Evolutionary conservation across 1,140 invertebrate genomes (phyloP), one percentile per base, ranked within the genome.

Genomic region (Spodoptera frugiperda): DNA sequence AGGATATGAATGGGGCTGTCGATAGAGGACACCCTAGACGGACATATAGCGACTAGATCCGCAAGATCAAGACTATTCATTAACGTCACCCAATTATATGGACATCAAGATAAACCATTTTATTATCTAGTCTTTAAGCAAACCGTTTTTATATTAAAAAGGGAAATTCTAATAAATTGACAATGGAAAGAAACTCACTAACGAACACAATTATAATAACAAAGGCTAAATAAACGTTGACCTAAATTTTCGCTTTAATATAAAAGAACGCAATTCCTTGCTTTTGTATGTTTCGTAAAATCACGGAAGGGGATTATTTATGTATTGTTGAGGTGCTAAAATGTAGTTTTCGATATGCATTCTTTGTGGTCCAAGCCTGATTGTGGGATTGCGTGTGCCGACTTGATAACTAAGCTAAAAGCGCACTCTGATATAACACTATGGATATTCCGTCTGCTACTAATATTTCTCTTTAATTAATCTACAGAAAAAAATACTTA

Each of bases 351-450:
- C 86, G 89, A 89, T 91, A 84, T 88, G 90, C 90, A 90, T 85
- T 89, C 87, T 84, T 78, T 73, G 76, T 46, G 67, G 82, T 74
- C 73, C 78, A 77, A 57, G 65, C 57, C 77, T 90, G 88, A 91
- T 91, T 88, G 88, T 89, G 55, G 87, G 78, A 87, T 91, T 86
- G 90, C 90, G 89, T 91, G 90, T 82, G 70, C 61, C 78, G 84
- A 85, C 82, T 88, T 89, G 89, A 91, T 91, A 88, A 89, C 86
- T 80, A 83, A 87, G 84, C 81, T 85, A 82, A 88, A 89, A 87
- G 82, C 82, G 85, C 84, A 87, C 80, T 81, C 73, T 46, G 67
- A 53, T 67, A 51, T 57, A 78, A 71, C 81, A 84, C 80, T 83
- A 77, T 86, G 86, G 89, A 90, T 82, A 85, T 73, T 61, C 71